Base-by-base conservation (phyloP, 2,113 vertebrate genomes). In the Ranitomeya imitator region DNA sequence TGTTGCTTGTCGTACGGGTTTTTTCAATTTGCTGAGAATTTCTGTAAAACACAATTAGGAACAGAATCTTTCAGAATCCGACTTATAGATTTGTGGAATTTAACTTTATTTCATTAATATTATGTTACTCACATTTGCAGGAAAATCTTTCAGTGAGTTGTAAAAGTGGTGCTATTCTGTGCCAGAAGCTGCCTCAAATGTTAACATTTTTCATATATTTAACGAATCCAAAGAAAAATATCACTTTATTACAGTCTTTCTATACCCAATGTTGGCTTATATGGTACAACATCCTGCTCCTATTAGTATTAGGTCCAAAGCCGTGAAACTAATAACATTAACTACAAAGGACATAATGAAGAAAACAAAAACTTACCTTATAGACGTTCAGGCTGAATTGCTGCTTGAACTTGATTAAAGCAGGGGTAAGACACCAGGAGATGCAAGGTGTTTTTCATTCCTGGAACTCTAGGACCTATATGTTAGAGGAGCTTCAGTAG, bases 21-120 rank as follows among this genome's bases (percentile, higher is more conserved):
- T 93, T 92, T 7, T 88, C 91, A 7, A 91, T 92, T 85, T 94
- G 93, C 23, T 95, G 96, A 89, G 95, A 93, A 96, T 97, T 97
- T 91, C 96, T 97, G 92, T 12, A 89, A 85, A 71, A 37, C 6
- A 57, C 16, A 37, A 51, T 76, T 4, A 73, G 55, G 15, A 67
- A 23, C 18, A 37, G 26, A 3, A 15, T 31, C 23, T 31, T 15
- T 31, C 21, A 67, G 23, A 67, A 67, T 67, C 11, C 2, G 16
- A 7, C 1, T 73, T 14, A 37, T 15, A 31, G 31, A 37, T 37
- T 73, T 37, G 14, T 71, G 13, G 69, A 37, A 37, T 57, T 57
- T 57, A 57, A 13, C 2, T 2, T 16, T 73, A 37, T 31, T 12
- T 16, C 6, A 31, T 37, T 23, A 73, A 1, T 73, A 73, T 37